phyloP scores from a whole-genome alignment of 2,888 invertebrate genomes.

The Aquatica leii region DNA sequence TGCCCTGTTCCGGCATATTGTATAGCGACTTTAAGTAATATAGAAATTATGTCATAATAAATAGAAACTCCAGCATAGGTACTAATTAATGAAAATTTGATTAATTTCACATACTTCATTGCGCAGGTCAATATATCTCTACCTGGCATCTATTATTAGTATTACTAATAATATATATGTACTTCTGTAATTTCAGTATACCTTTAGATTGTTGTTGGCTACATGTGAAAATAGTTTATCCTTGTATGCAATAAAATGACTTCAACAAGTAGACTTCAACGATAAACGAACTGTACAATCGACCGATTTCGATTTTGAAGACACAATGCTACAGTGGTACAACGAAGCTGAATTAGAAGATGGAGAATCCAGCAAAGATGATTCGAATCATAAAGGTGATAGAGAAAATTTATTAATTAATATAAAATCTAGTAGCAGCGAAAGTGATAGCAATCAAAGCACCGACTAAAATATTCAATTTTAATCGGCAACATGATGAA shows the following conservation, averaged over 20 bases:
- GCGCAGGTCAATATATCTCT: background rate
- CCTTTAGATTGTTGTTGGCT: background rate
- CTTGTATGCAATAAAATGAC: background rate
- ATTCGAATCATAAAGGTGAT: background rate
- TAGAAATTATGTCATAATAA: background rate
- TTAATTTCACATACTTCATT: background rate
- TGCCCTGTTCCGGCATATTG: background rate
- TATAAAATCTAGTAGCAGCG: background rate
- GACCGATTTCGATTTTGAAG: background rate
- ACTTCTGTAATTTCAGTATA: constrained; percentile 3
- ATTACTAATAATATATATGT: constrained; percentile 1
- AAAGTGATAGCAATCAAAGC: too few species aligned
- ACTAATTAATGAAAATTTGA: background rate
- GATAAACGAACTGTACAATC: background rate
- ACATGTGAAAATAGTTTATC: constrained; percentile 2
- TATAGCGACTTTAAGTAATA: constrained; percentile 1
- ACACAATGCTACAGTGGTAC: constrained; percentile 4
- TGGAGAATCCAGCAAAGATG: too few species aligned
- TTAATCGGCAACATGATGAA: too few species aligned
- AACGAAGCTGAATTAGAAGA: too few species aligned
- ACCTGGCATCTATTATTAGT: background rate
- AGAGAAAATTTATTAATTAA: background rate
- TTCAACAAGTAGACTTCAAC: too few species aligned
- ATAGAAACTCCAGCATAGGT: too few species aligned
- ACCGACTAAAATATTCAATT: background rate